phyloP scores from a whole-genome alignment of 2,113 vertebrate species.

The Carassius gibelio region DNA sequence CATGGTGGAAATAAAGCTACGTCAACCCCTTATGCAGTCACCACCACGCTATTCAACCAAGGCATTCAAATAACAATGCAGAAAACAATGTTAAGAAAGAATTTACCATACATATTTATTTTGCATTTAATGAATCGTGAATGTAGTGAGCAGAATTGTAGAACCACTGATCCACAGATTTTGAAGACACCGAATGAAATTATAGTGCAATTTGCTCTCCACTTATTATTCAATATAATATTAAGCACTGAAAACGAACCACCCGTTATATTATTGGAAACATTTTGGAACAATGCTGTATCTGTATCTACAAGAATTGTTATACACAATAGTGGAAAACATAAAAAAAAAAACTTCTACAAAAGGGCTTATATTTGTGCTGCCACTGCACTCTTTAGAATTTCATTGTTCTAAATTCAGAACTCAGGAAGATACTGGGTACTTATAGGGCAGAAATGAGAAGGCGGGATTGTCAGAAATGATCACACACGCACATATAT shows the following conservation, averaged over 20 bases:
- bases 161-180: background rate
- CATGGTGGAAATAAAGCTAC: no score
- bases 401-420: constrained; percentile 68
- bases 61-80: background rate
- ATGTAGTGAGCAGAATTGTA: background rate
- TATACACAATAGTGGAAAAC: background rate
- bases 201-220: background rate
- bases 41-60: no score
- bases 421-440: constrained; percentile 54
- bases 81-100: background rate
- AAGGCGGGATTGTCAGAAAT: constrained; percentile 53
- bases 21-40: no score
- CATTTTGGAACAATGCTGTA: no score
- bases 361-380: background rate
- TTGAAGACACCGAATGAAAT: background rate
- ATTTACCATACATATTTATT: background rate
- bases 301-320: background rate
- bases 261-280: background rate
- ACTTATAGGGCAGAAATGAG: constrained; percentile 73
- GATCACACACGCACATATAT: constrained; percentile 38
- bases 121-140: background rate
- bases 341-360: no score
- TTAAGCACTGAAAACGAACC: no score
- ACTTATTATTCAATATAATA: background rate
- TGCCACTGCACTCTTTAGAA: constrained; percentile 15